These are phyloP conservation scores for Gallinago media DNA, from an alignment of 2,113 vertebrate genomes.

Conservation along the genomic window DNA sequence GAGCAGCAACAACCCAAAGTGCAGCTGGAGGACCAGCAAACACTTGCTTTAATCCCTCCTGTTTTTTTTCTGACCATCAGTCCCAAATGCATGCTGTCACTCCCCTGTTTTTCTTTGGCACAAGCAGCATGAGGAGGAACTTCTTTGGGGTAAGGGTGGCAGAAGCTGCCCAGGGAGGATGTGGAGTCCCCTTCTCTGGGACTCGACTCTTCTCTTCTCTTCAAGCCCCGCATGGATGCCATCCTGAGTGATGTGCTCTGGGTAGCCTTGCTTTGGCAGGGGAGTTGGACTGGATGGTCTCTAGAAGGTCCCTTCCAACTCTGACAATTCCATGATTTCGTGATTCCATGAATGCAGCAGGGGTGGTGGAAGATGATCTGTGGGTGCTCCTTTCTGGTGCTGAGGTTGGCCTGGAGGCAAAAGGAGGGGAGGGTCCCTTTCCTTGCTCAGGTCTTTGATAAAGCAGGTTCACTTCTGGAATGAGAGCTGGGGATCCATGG, in stretches of 20 bases:
- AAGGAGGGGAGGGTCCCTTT: not conserved
- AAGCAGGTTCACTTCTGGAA: not conserved
- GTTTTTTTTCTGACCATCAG: not conserved
- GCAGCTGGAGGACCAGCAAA: not conserved
- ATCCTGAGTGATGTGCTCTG: too few relatives aligned
- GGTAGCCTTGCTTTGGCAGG: too few relatives aligned
- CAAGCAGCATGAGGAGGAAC: not conserved
- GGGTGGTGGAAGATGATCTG: rapidly evolving
- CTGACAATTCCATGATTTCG: too few relatives aligned
- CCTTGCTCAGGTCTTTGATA: not conserved
- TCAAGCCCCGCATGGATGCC: too few relatives aligned
- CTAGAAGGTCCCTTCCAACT: too few relatives aligned
- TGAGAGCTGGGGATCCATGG: not conserved
- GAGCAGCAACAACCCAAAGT: not conserved
- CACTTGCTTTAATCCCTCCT: not conserved
- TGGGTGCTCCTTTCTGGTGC: not conserved
- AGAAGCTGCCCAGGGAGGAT: too few relatives aligned
- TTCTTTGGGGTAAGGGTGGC: too few relatives aligned
- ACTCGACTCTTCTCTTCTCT: too few relatives aligned
- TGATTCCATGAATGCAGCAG: not conserved
- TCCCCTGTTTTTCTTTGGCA: not conserved
- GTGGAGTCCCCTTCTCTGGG: too few relatives aligned
- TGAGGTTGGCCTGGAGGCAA: not conserved
- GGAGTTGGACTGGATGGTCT: too few relatives aligned
- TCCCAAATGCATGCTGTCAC: not conserved